phyloP scores from a whole-genome alignment of 2,797 vertebrate species.

The Enteromius paludinosus region DNA sequence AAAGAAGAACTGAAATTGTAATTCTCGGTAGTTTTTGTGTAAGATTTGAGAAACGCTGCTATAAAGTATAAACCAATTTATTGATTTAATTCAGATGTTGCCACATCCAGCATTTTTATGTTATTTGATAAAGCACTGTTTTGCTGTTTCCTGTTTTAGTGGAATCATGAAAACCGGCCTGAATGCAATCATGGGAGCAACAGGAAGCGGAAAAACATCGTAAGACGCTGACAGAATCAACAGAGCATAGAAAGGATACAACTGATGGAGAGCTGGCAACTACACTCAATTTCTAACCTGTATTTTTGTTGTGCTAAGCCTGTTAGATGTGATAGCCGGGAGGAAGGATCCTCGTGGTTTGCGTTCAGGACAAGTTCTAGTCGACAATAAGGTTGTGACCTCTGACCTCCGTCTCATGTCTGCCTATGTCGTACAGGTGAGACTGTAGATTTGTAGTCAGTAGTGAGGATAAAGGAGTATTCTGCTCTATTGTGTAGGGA shows the following conservation, averaged over 20 bases:
- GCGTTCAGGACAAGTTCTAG: conserved; percentile 71
- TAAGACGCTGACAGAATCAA: conserved; percentile 65
- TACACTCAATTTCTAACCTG: background rate
- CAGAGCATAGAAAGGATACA: background rate
- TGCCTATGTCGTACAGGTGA: conserved; percentile 82
- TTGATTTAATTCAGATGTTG: background rate
- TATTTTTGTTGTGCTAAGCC: conserved; percentile 60
- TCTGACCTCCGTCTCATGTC: conserved; percentile 77
- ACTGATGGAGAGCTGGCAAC: background rate
- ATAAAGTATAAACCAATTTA: background rate
- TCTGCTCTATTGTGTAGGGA: background rate
- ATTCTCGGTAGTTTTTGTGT: background rate
- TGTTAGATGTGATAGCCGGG: conserved; percentile 80
- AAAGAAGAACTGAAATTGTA: background rate
- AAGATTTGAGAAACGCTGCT: no score
- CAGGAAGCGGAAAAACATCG: conserved; percentile 86
- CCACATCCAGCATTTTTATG: background rate
- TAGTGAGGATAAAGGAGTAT: background rate
- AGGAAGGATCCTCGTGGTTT: conserved; percentile 80
- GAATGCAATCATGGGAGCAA: conserved; percentile 84
- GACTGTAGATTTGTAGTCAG: background rate
- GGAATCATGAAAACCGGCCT: conserved; percentile 82
- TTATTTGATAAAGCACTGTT: background rate
- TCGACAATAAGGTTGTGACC: conserved; percentile 73
- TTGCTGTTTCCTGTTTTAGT: conserved; percentile 66